A percentile compares a stretch with the other conserved stretches of the same genome.
Evolutionary conservation across 2,797 vertebrate genomes (phyloP).

Genomic region (Macropodus opercularis): DNA sequence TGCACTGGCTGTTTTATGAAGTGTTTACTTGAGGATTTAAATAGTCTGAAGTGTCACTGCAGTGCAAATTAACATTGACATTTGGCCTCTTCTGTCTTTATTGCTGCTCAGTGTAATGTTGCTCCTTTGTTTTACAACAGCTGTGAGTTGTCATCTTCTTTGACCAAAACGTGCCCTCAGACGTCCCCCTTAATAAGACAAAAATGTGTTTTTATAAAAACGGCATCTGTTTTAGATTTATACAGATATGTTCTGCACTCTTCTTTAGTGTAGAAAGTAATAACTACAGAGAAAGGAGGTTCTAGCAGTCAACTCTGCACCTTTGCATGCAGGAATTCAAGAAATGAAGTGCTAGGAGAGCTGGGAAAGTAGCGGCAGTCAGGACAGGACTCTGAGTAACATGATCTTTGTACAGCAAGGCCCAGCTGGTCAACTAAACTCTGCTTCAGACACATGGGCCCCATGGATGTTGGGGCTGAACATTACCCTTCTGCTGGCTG

Average conservation of each 20-base stretch:
- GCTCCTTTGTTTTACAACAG: neutral
- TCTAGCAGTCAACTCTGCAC: slow-evolving; percentile 18
- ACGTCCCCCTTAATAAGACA: neutral
- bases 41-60: too few species aligned
- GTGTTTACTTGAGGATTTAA: slow-evolving; percentile 13
- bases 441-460: slow-evolving; percentile 53
- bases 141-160: neutral
- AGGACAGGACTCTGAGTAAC: slow-evolving; percentile 57
- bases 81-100: slow-evolving; percentile 11
- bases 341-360: slow-evolving; percentile 40
- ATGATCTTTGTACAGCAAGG: slow-evolving; percentile 51
- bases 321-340: slow-evolving; percentile 51
- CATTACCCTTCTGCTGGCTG: slow-evolving; percentile 40
- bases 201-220: neutral
- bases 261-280: too few species aligned
- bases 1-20: neutral
- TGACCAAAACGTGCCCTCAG: slow-evolving; percentile 11
- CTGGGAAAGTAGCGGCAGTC: slow-evolving; percentile 46
- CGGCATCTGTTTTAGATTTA: too few species aligned
- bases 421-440: slow-evolving; percentile 57
- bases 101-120: too few species aligned
- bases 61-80: too few species aligned
- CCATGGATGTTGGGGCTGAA: slow-evolving; percentile 52
- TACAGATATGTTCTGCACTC: too few species aligned
- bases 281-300: neutral